Percentiles rank a stretch among this genome's conserved stretches.
Conservation (phyloP, 2,113 vertebrate species). For the Plotosus lineatus region DNA sequence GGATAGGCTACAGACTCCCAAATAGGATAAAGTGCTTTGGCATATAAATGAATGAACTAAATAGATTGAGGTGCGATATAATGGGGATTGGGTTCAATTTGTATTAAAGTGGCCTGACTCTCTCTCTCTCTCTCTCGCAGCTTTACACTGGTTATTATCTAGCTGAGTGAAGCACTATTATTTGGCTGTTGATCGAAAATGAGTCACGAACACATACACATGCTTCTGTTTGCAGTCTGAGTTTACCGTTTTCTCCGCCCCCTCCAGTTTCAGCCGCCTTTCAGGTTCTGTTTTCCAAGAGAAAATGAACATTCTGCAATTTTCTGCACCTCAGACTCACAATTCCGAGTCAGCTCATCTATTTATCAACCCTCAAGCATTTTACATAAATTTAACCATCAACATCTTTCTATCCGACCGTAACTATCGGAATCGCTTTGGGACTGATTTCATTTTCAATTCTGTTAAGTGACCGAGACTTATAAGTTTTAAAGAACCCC, state of each 20-base stretch:
- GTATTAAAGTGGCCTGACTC: neutral
- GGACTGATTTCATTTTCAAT: too few species aligned
- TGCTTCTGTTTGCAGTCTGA: slow-evolving; percentile 5
- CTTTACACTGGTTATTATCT: neutral
- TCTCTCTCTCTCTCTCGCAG: neutral
- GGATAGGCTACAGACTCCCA: too few species aligned
- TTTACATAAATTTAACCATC: neutral
- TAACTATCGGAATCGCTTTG: too few species aligned
- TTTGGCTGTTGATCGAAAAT: neutral
- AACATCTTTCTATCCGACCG: neutral
- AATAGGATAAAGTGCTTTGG: too few species aligned
- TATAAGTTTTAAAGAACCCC: too few species aligned
- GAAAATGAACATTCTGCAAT: slow-evolving; percentile 11
- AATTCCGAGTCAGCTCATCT: neutral
- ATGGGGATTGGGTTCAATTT: neutral
- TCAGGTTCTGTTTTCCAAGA: neutral
- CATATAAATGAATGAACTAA: neutral
- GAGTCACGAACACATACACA: neutral
- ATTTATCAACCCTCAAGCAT: neutral
- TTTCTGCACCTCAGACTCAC: slow-evolving; percentile 19
- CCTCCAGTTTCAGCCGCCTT: slow-evolving; percentile 13
- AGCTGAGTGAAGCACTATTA: neutral
- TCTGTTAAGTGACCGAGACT: too few species aligned
- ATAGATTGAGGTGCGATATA: neutral
- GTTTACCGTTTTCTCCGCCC: slow-evolving; percentile 20